phyloP scores from a whole-genome alignment of 2,113 vertebrate genomes.

The Rhynchomys soricoides region DNA sequence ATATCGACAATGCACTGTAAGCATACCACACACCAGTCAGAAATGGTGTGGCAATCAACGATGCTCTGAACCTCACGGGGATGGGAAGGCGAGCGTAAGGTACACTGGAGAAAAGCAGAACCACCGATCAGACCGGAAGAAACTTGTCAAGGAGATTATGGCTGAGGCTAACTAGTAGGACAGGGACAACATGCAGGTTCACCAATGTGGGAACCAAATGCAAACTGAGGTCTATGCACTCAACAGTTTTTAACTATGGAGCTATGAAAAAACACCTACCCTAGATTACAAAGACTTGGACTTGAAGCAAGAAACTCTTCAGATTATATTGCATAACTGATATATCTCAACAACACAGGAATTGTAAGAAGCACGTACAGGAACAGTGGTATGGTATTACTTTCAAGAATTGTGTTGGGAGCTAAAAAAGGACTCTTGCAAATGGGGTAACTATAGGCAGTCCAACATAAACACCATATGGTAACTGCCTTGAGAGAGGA shows the following conservation, averaged over 20 bases:
- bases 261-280: conserved; percentile 35
- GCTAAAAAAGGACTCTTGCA: conserved; percentile 68
- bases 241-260: neutral
- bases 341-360: conserved; percentile 64
- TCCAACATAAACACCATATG: conserved; percentile 78
- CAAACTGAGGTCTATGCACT: conserved; percentile 6
- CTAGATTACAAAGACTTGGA: conserved; percentile 30
- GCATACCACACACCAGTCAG: conserved; percentile 8
- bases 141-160: conserved; percentile 28
- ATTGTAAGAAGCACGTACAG: conserved; percentile 43
- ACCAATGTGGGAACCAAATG: conserved; percentile 12
- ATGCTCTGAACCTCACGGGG: neutral
- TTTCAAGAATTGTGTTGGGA: conserved; percentile 70
- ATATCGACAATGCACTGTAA: neutral
- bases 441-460: conserved; percentile 73
- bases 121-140: neutral
- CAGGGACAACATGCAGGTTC: conserved; percentile 21
- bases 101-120: neutral
- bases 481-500: conserved; percentile 70
- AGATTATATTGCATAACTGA: conserved; percentile 48
- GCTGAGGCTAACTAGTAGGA: conserved; percentile 35
- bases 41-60: neutral
- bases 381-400: conserved; percentile 55
- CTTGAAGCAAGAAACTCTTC: conserved; percentile 53
- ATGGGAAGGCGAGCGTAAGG: neutral